phyloP scores from a whole-genome alignment of 1,140 invertebrate species.

The Tetraneura akinire region DNA sequence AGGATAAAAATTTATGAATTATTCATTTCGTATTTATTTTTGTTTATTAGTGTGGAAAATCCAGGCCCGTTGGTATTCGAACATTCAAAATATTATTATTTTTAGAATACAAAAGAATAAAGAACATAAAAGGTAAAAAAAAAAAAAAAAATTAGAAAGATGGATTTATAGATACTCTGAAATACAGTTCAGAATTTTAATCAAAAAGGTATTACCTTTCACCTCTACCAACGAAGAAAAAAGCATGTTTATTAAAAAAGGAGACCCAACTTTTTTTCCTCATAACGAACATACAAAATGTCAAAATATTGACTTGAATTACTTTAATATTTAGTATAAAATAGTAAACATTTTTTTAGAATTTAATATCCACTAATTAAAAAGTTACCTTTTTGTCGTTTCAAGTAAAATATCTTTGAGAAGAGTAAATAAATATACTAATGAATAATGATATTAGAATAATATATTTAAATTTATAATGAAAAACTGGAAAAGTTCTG shows the following conservation, averaged over 20 bases:
- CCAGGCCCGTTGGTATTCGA: neutral
- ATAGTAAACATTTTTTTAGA: neutral
- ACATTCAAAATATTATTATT: neutral
- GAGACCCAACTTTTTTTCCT: neutral
- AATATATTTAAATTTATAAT: neutral
- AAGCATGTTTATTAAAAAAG: neutral
- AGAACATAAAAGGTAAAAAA: neutral
- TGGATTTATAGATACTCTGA: neutral
- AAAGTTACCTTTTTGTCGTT: neutral
- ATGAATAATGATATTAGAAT: neutral
- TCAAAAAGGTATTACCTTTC: neutral
- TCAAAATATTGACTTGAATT: no score
- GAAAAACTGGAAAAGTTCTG: neutral
- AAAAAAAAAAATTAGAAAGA: neutral
- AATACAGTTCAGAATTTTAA: neutral
- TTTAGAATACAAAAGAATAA: neutral
- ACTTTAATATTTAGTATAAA: neutral
- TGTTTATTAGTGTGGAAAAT: neutral
- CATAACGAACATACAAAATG: neutral
- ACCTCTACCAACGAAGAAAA: no score
- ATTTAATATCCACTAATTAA: neutral
- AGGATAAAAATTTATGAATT: neutral
- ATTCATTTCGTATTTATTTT: slow-evolving; percentile 12
- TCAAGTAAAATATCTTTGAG: neutral
- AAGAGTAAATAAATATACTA: neutral